These are phyloP conservation scores for Chrysina gloriosa DNA, from an alignment of 2,888 invertebrate species.

Conservation along the genomic window DNA sequence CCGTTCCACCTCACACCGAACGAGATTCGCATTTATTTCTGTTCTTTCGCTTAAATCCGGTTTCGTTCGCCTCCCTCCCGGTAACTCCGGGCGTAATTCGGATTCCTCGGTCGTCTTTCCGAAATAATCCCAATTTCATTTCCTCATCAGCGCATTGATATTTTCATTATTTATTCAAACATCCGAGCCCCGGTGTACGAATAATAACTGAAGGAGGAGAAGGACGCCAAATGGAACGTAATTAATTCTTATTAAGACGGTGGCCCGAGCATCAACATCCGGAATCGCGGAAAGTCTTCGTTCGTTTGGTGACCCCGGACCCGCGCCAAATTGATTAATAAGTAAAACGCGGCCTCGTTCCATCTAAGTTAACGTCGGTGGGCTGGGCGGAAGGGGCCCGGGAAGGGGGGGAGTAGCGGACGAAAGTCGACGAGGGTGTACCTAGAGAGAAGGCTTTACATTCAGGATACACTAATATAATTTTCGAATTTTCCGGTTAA, in stretches of 20 bases:
- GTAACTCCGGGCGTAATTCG: background rate
- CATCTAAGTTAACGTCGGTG: slow-evolving; percentile 12
- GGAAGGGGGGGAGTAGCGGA: background rate
- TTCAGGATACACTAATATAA: slow-evolving; percentile 34
- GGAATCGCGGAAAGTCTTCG: slow-evolving; percentile 1
- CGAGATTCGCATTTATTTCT: background rate
- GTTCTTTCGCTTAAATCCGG: background rate
- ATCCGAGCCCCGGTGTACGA: background rate
- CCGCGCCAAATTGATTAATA: slow-evolving; percentile 37
- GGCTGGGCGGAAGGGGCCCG: background rate
- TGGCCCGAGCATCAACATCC: slow-evolving; percentile 30
- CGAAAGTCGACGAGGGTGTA: background rate
- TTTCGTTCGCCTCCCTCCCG: background rate
- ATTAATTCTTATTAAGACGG: slow-evolving; percentile 33
- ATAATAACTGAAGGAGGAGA: background rate
- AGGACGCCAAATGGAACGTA: slow-evolving; percentile 16
- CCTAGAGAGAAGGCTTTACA: background rate
- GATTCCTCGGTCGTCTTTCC: background rate
- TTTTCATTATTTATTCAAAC: slow-evolving; percentile 22
- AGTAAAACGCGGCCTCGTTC: slow-evolving; percentile 30
- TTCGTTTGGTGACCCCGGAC: background rate
- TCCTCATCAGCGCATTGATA: background rate
- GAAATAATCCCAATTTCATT: slow-evolving; percentile 15
- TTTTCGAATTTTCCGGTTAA: slow-evolving; percentile 34
- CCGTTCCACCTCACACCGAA: background rate